phyloP scores from a whole-genome alignment of 2,113 vertebrate genomes.

The Platichthys stellatus region DNA sequence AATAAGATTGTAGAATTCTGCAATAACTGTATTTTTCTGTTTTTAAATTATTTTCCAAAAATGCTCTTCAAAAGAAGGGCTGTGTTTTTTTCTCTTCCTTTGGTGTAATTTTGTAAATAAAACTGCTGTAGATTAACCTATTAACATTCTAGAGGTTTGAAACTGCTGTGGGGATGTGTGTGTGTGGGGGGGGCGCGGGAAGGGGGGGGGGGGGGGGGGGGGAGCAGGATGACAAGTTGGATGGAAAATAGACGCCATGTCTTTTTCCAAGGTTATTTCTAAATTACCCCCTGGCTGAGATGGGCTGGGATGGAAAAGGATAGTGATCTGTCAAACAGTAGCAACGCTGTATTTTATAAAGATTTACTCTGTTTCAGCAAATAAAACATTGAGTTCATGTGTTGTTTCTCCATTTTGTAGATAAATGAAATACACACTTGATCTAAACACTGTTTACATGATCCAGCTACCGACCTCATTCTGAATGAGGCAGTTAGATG shows the following conservation, averaged over 20 bases:
- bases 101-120: conserved; percentile 93
- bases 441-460: background rate
- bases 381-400: conserved; percentile 71
- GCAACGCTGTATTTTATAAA: conserved; percentile 77
- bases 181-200: no score
- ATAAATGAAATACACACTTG: background rate
- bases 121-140: conserved; percentile 89
- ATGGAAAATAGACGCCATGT: conserved; percentile 77
- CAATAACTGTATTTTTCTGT: conserved; percentile 91
- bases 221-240: background rate
- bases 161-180: conserved; percentile 54
- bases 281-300: conserved; percentile 53
- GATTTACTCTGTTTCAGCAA: conserved; percentile 76
- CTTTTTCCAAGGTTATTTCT: conserved; percentile 85
- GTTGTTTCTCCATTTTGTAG: conserved; percentile 17
- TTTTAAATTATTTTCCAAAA: conserved; percentile 93
- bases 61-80: conserved; percentile 72
- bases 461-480: background rate
- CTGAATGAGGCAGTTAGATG: no score
- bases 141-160: conserved; percentile 84
- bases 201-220: conserved; percentile 22
- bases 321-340: conserved; percentile 69
- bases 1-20: conserved; percentile 96
- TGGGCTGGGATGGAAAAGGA: conserved; percentile 21
- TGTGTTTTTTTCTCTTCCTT: conserved; percentile 54